Evolutionary conservation across 2,797 vertebrate genomes (phyloP).

Genomic region (Chelidonichthys spinosus): DNA sequence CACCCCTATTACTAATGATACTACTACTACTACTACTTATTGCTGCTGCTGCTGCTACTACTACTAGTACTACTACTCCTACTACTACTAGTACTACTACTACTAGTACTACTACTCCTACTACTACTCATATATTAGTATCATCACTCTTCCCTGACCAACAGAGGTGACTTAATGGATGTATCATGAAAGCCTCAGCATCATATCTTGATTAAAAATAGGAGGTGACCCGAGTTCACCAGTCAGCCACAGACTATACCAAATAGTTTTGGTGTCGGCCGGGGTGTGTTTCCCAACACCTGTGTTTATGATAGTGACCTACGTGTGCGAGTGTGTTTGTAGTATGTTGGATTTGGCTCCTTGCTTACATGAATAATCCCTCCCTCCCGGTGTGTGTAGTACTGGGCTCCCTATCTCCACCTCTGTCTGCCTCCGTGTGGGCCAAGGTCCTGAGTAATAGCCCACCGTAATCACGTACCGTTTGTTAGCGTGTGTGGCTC

Average conservation of each 20-base stretch:
- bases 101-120: no score
- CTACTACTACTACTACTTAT: no score
- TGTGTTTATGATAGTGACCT: conserved; percentile 16
- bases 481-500: conserved; percentile 81
- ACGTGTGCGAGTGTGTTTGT: conserved; percentile 7
- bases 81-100: no score
- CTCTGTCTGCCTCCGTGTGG: conserved; percentile 53
- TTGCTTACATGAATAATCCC: conserved; percentile 31
- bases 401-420: conserved; percentile 40
- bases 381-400: conserved; percentile 11
- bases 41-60: no score
- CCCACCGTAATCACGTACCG: conserved; percentile 68
- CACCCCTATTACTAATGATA: no score
- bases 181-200: not conserved
- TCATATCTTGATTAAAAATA: not conserved
- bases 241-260: not conserved
- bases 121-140: not conserved
- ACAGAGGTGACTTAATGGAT: not conserved
- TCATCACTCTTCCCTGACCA: not conserved
- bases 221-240: not conserved
- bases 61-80: no score
- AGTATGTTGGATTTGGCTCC: conserved; percentile 15
- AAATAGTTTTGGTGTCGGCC: conserved; percentile 1
- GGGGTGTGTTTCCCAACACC: conserved; percentile 28
- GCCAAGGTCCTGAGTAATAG: conserved; percentile 71